phyloP scores from a whole-genome alignment of 2,888 invertebrate species.

The Cheilosia vulpina region DNA sequence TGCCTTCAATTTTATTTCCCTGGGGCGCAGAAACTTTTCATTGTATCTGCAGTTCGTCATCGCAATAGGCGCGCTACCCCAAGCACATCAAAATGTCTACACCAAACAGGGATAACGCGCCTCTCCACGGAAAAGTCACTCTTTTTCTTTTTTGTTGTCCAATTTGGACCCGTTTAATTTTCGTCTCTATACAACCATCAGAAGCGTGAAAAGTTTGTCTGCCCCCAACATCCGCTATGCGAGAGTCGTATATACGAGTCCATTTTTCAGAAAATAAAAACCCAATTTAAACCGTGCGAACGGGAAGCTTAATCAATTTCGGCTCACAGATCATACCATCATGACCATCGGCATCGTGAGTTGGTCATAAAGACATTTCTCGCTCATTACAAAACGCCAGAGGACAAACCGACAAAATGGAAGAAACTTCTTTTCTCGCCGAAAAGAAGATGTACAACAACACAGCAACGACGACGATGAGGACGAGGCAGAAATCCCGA shows the following conservation, averaged over 20 bases:
- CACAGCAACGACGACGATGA: background rate
- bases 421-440: background rate
- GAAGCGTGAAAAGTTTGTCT: constrained; percentile 1
- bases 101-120: constrained; percentile 18
- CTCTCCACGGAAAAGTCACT: constrained; percentile 8
- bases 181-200: background rate
- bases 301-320: constrained; percentile 48
- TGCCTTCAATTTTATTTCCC: constrained; percentile 49
- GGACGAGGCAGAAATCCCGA: constrained; percentile 20
- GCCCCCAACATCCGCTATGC: background rate
- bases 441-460: background rate
- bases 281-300: constrained; percentile 9
- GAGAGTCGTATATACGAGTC: background rate
- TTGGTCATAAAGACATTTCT: constrained; percentile 56
- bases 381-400: constrained; percentile 38
- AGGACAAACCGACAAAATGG: background rate
- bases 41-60: constrained; percentile 9
- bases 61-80: background rate
- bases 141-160: constrained; percentile 6
- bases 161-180: constrained; percentile 31
- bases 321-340: constrained; percentile 33
- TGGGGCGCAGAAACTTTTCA: constrained; percentile 39
- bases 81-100: constrained; percentile 19
- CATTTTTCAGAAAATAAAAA: constrained; percentile 2
- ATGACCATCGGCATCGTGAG: constrained; percentile 14